phyloP scores from a whole-genome alignment of 1,140 invertebrate species.

The Drosophila elegans region DNA sequence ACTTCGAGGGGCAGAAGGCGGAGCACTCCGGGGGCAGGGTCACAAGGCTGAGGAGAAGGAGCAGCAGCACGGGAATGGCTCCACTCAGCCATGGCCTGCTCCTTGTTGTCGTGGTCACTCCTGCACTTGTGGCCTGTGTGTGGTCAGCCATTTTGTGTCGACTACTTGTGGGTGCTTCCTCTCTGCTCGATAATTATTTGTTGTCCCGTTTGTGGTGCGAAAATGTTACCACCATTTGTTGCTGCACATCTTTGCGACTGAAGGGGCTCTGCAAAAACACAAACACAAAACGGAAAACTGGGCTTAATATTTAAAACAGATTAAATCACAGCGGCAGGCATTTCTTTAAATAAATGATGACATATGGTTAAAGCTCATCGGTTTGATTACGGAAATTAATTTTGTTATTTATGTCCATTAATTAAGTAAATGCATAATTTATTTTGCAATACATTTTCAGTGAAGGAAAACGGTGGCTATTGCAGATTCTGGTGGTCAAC shows the following conservation, averaged over 20 bases:
- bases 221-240: constrained; percentile 28
- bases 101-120: constrained; percentile 15
- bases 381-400: constrained; percentile 2
- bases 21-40: constrained; percentile 71
- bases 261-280: constrained; percentile 11
- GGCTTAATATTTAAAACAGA: neutral
- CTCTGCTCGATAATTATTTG: constrained; percentile 21
- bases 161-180: constrained; percentile 22
- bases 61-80: constrained; percentile 14
- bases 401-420: constrained; percentile 12
- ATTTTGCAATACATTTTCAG: constrained; percentile 16
- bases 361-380: neutral
- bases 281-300: neutral
- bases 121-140: constrained; percentile 2
- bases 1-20: constrained; percentile 92
- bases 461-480: neutral
- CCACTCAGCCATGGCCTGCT: constrained; percentile 22
- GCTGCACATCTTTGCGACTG: constrained; percentile 24
- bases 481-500: too few relatives aligned
- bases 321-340: neutral
- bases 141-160: constrained; percentile 36
- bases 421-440: constrained; percentile 14
- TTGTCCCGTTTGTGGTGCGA: constrained; percentile 28
- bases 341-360: neutral
- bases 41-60: constrained; percentile 41